Evolutionary conservation across 2,113 vertebrate genomes (phyloP), one percentile per base, ranked within the genome.

Genomic region (Ophiodon elongatus): DNA sequence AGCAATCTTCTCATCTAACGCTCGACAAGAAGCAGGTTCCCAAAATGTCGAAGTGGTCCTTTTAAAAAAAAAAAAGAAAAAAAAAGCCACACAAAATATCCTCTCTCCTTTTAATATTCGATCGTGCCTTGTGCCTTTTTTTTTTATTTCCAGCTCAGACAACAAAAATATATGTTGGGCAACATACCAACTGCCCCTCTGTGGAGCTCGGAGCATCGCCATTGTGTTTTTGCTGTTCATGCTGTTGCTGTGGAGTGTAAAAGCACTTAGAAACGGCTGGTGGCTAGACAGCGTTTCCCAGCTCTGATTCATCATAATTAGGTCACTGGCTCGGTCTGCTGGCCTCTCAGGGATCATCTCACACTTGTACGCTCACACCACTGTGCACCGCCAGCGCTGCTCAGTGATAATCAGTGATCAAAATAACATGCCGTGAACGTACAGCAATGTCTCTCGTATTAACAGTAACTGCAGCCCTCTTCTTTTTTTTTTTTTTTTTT

Each of bases 301-400:
- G 71, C 85, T 63, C 56, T 77, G 85, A 91, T 92, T 92, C 92
- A 88, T 91, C 91, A 93, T 90, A 93, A 92, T 92, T 88, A 91
- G 91, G 89, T 89, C 93, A 88, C 65, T 67, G 82, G 69, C 84
- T 90, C 37, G 68, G 80, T 91, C 90, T 87, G 68, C 54, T 76
- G 81, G 85, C 76, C 83, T 86, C 80, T 77, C 79, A 74, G 86
- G 85, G 80, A 81, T 87, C 74, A 77, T 81, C 65, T 82, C 79
- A 43, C 63, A 29, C 66, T 85, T 80, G 35, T 77, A 72, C 66
- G 71, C 73, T 78, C 65, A 71, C 25, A 75, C 66, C 4, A 39
- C 54, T 43, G 43, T 45, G 43, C 50, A 43, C 47, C 0, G 1
- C 41, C 29, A 11, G 43, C 6, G 10, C 21, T 0, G 27, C 60